Conservation (phyloP, 2,113 vertebrate genomes). For the Pelusios castaneus region DNA sequence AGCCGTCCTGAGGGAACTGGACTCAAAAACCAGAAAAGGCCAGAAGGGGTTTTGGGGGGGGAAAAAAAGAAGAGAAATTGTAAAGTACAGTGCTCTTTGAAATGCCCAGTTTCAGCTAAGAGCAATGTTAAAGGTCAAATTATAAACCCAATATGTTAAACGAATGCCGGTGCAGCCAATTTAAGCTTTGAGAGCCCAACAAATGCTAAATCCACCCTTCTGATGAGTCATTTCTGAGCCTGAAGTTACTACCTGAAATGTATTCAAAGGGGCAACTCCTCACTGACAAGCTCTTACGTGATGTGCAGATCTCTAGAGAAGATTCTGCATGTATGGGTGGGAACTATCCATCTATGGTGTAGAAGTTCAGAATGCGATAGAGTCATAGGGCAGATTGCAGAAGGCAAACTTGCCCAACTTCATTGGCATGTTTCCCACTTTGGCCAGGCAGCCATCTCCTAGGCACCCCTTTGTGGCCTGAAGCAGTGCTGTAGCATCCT, state of each 20-base stretch:
- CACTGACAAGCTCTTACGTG: background rate
- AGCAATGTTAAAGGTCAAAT: background rate
- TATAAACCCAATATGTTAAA: background rate
- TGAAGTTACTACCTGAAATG: background rate
- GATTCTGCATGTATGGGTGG: background rate
- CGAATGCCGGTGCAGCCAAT: background rate
- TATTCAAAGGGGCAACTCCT: background rate
- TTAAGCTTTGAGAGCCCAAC: background rate
- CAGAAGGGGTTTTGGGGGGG: background rate
- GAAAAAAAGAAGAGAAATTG: background rate
- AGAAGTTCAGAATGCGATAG: background rate
- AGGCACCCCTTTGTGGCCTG: background rate
- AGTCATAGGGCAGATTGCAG: background rate
- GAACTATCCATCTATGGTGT: background rate
- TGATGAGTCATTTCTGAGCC: background rate
- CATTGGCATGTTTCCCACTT: background rate
- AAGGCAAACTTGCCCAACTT: background rate
- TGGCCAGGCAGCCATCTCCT: background rate
- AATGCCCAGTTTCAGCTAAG: background rate
- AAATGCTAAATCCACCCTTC: background rate
- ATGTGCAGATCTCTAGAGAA: background rate
- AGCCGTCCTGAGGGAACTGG: background rate
- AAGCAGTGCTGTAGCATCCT: background rate
- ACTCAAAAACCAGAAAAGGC: background rate
- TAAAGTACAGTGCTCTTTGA: background rate